Conservation (phyloP, 2,888 invertebrate species). For the Autographa pulchrina region DNA sequence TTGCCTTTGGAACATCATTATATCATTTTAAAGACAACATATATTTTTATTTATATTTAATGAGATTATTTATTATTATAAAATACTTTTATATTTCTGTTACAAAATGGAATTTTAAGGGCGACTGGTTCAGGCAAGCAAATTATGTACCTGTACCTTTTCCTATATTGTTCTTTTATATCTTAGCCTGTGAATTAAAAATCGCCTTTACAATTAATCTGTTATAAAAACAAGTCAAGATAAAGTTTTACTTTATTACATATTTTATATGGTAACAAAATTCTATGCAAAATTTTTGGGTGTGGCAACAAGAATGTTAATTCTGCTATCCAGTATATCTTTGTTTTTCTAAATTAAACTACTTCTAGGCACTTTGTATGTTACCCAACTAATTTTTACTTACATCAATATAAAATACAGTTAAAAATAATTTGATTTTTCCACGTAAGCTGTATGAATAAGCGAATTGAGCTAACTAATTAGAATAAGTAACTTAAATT, state of each 20-base stretch:
- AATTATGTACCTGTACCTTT: background rate
- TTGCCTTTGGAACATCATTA: slow-evolving; percentile 42
- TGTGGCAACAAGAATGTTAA: background rate
- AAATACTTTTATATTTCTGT: background rate
- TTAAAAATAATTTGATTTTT: slow-evolving; percentile 47
- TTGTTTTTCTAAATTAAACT: background rate
- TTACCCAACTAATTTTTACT: background rate
- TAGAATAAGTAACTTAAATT: slow-evolving; percentile 14
- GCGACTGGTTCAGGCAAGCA: background rate
- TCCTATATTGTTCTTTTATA: background rate
- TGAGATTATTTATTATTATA: background rate
- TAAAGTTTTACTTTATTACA: background rate
- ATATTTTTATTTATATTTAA: background rate
- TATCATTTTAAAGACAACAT: slow-evolving; percentile 12
- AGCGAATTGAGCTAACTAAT: slow-evolving; percentile 10
- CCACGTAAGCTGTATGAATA: slow-evolving; percentile 49
- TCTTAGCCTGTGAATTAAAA: background rate
- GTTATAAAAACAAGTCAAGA: background rate
- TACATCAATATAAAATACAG: background rate
- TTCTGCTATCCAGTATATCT: background rate
- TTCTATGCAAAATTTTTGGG: background rate
- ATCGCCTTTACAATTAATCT: background rate
- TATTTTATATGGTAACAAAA: background rate
- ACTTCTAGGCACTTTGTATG: background rate
- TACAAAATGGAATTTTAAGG: background rate